phyloP scores from a whole-genome alignment of 2,113 vertebrate genomes.

The Limnothrissa miodon region DNA sequence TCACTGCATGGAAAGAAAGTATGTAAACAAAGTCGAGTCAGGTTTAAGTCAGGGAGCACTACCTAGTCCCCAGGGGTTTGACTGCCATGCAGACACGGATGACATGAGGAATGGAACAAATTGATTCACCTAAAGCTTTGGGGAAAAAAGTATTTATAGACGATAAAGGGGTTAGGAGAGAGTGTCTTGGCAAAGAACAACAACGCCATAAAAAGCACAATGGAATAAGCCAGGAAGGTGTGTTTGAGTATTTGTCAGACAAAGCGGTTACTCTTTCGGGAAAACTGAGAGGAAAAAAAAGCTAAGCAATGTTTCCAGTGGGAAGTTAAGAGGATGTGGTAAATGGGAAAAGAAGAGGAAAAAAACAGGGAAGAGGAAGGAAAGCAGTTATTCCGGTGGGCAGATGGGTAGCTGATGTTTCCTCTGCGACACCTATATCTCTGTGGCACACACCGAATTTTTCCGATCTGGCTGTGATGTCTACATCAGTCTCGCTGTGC shows the following conservation, averaged over 20 bases:
- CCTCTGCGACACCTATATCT: background rate
- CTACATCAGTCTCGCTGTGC: slow-evolving; percentile 46
- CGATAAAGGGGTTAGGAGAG: background rate
- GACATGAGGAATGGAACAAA: slow-evolving; percentile 38
- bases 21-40: slow-evolving; percentile 58
- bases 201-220: background rate
- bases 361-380: background rate
- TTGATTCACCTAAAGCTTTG: slow-evolving; percentile 39
- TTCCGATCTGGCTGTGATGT: slow-evolving; percentile 2
- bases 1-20: slow-evolving; percentile 54
- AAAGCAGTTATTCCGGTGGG: background rate
- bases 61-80: slow-evolving; percentile 45
- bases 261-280: background rate
- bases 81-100: slow-evolving; percentile 43
- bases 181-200: background rate
- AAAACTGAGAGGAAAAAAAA: background rate
- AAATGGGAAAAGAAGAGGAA: background rate
- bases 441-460: background rate
- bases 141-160: slow-evolving; percentile 45
- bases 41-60: slow-evolving; percentile 55
- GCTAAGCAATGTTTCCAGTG: background rate
- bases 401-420: background rate
- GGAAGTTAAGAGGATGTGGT: background rate
- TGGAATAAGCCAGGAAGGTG: background rate
- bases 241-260: background rate